phyloP scores from a whole-genome alignment of 2,797 vertebrate species.

The Malurus splendens region DNA sequence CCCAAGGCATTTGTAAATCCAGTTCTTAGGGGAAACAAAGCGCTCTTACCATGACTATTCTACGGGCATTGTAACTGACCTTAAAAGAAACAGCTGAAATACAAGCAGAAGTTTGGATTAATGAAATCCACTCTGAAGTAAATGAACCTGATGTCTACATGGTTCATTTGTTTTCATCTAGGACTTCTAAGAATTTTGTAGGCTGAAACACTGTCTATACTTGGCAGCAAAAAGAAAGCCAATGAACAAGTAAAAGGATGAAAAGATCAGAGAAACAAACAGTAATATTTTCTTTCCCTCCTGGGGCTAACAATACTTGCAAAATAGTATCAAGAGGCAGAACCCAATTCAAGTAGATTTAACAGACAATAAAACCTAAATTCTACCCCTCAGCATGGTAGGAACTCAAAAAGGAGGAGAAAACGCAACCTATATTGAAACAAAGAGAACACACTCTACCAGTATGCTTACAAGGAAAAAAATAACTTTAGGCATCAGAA shows the following conservation, averaged over 20 bases:
- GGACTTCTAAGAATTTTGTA: background rate
- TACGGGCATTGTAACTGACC: background rate
- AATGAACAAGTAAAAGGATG: background rate
- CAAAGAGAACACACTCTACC: background rate
- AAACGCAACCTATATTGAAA: accelerated
- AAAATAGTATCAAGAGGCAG: background rate
- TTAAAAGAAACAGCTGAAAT: background rate
- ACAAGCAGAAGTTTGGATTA: background rate
- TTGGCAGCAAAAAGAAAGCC: background rate
- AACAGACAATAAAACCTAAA: background rate
- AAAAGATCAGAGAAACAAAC: background rate
- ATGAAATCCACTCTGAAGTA: background rate
- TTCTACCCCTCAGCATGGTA: background rate
- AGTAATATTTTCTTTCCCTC: background rate
- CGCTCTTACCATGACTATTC: background rate
- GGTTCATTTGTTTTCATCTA: background rate
- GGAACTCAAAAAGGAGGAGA: background rate
- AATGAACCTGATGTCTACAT: background rate
- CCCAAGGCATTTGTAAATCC: background rate
- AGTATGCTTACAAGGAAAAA: background rate
- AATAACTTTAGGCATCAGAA: background rate
- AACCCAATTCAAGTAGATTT: background rate
- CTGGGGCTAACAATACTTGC: background rate
- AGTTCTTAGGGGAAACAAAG: background rate
- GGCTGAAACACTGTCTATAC: background rate